phyloP scores from a whole-genome alignment of 2,797 vertebrate species.

The Myotis vivesi region DNA sequence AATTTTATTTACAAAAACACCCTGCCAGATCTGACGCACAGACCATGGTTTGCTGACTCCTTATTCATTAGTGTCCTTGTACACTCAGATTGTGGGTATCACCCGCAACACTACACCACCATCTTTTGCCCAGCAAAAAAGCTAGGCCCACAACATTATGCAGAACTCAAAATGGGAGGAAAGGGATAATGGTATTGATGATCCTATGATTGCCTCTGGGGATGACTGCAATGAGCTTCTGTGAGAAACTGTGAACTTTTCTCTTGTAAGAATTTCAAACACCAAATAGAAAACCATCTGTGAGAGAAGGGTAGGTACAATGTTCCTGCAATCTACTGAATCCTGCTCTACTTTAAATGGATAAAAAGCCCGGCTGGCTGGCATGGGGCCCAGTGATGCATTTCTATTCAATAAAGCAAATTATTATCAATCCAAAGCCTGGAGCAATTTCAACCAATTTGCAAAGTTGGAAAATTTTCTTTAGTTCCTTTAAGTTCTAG shows the following conservation, averaged over 20 bases:
- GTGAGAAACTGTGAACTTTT: not conserved
- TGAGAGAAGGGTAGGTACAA: not conserved
- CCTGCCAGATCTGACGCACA: not conserved
- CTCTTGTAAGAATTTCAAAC: not conserved
- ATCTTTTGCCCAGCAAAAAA: not conserved
- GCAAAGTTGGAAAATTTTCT: constrained; percentile 24
- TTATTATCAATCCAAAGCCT: constrained; percentile 14
- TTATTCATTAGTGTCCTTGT: not conserved
- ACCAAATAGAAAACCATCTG: not conserved
- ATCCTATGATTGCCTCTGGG: not conserved
- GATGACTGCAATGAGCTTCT: not conserved
- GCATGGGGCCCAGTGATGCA: not conserved
- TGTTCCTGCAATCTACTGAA: not conserved
- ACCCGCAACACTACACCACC: not conserved
- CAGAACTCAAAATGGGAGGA: not conserved
- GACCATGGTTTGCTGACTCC: not conserved
- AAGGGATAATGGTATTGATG: not conserved
- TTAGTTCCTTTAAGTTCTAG: constrained; percentile 50
- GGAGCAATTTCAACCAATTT: constrained; percentile 45
- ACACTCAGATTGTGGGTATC: not conserved
- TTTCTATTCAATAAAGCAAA: constrained; percentile 36
- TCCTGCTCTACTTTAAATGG: not conserved
- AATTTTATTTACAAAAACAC: constrained; percentile 52
- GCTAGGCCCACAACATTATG: not conserved
- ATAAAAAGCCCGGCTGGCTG: not conserved